Evolutionary conservation across 1,140 invertebrate genomes (phyloP).

Genomic region (Spodoptera litura): DNA sequence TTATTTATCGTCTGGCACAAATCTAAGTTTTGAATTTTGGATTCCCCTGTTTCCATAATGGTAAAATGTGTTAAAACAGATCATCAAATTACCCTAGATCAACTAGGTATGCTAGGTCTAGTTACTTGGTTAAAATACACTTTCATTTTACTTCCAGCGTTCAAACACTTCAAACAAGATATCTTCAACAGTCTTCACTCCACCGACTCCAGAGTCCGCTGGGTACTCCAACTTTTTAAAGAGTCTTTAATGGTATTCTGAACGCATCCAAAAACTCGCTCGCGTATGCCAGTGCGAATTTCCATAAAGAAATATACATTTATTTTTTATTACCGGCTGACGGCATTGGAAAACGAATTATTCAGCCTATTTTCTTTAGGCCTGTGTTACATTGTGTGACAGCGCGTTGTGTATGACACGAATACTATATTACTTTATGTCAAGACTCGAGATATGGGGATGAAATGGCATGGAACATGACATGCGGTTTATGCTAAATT

Average conservation of each 20-base stretch:
- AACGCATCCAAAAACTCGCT: slow-evolving; percentile 52
- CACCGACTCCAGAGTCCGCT: slow-evolving; percentile 75
- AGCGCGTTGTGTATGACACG: slow-evolving; percentile 25
- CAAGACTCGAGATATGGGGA: slow-evolving; percentile 10
- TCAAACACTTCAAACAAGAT: slow-evolving; percentile 78
- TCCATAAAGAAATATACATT: slow-evolving; percentile 29
- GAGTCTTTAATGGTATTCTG: slow-evolving; percentile 76
- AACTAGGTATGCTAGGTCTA: no score
- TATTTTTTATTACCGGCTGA: slow-evolving; percentile 28
- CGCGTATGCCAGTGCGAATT: slow-evolving; percentile 59
- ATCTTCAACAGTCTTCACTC: slow-evolving; percentile 76
- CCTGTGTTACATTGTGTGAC: slow-evolving; percentile 12
- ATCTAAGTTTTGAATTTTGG: no score
- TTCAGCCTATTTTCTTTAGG: slow-evolving; percentile 30
- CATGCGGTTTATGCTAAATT: slow-evolving; percentile 28
- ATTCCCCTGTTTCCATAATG: no score
- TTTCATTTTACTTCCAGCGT: slow-evolving; percentile 62
- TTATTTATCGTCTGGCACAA: no score
- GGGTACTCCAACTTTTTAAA: slow-evolving; percentile 83
- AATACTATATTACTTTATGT: slow-evolving; percentile 34
- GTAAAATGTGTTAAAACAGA: no score
- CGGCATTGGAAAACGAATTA: slow-evolving; percentile 31
- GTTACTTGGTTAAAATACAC: background rate
- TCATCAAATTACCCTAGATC: no score
- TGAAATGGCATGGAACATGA: slow-evolving; percentile 31